Evolutionary conservation across 2,888 invertebrate genomes (phyloP).

Genomic region (Apodemia hepburni): DNA sequence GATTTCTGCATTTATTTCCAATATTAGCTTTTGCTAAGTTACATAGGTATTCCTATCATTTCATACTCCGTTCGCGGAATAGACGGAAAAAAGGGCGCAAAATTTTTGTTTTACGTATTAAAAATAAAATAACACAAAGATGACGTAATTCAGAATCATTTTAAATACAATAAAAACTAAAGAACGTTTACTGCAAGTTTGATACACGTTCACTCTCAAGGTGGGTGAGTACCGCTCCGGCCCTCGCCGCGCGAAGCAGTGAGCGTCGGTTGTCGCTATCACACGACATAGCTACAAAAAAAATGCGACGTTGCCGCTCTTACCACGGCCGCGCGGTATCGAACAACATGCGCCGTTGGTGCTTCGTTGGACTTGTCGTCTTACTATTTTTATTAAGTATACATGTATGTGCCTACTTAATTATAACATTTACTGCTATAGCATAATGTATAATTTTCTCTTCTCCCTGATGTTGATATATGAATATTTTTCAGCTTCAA

Average conservation of each 20-base stretch:
- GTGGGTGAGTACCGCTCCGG: neutral
- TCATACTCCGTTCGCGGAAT: too few relatives aligned
- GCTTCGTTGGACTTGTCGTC: neutral
- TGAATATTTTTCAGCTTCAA: too few relatives aligned
- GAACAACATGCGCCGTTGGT: constrained; percentile 13
- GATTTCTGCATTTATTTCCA: too few relatives aligned
- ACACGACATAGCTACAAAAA: constrained; percentile 1
- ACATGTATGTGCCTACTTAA: neutral
- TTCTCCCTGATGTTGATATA: neutral
- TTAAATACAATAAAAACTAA: too few relatives aligned
- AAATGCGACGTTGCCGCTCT: constrained; percentile 11
- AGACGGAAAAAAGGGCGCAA: too few relatives aligned
- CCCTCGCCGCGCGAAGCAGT: neutral
- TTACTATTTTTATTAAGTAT: neutral
- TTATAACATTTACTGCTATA: neutral
- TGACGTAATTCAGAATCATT: too few relatives aligned
- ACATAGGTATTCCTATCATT: too few relatives aligned
- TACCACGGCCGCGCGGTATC: constrained; percentile 3
- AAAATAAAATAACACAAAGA: too few relatives aligned
- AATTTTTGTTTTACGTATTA: too few relatives aligned
- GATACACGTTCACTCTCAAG: neutral
- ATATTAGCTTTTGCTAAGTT: too few relatives aligned
- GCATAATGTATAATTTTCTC: neutral
- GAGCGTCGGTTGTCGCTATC: constrained; percentile 1
- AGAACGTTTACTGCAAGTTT: too few relatives aligned